Evolutionary conservation across 2,113 vertebrate genomes (phyloP), one percentile per base, ranked within the genome.

Genomic region (Sturnira hondurensis): DNA sequence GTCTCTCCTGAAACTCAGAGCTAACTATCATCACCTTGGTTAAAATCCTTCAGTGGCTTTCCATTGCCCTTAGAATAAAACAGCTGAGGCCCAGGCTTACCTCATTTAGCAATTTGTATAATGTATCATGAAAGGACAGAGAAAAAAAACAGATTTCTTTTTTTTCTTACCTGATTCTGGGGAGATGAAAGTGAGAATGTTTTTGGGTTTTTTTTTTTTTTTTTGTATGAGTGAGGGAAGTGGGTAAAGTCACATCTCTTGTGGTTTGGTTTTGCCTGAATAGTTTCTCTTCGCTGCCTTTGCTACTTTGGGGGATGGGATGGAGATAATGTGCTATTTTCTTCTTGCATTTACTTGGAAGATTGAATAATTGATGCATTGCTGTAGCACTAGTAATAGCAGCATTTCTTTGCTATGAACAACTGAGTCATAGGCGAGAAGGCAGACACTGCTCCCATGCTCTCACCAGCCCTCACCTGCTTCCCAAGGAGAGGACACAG

Each of bases 391-490:
- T 20, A 82, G 54, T 63, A 88, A 63, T 52, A 88, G 61, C 15
- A 78, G 45, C 17, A 11, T 80, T 90, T 86, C 82, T 77, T 92
- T 95, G 89, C 93, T 94, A 61, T 58, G 73, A 13, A 89, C 0
- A 0, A 56, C 61, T 94, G 92, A 94, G 74, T 95, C 92, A 47
- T 26, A 90, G 73, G 24, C n/a, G 47, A 88, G 54, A 67, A 94
- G 58, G 70, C 65, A 92, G 78, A 91, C 15, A 17, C 36, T 50
- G 33, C 94, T 96, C 90, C 54, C 85, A 90, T 80, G 94, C 96
- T 71, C 94, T 96, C 96, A 96, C 31, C 17, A 19, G 19, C 43
- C 67, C 65, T 82, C 33, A 70, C 47, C 1, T 5, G 8, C 6
- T 87, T 82, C 73, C 84, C 20, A 7, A 52, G 56, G 92, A 68